Base-by-base conservation (phyloP, 2,888 invertebrate genomes). In the Tetheella fluctuosa region DNA sequence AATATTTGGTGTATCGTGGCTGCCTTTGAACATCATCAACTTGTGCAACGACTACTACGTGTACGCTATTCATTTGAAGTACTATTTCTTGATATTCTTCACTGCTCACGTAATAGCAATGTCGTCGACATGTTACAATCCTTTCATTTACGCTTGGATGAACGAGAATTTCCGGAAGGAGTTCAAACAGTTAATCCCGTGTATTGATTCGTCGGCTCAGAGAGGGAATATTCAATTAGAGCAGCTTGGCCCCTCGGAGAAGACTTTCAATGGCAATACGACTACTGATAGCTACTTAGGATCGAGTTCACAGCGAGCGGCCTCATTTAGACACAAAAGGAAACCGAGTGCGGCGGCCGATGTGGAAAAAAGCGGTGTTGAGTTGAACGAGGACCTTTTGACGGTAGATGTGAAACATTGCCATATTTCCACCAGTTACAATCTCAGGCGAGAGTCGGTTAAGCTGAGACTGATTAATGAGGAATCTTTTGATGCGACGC, bases 101-200 rank as follows among this genome's bases (percentile, higher is more conserved):
- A 93, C 97, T 62, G 96, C 97, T 1, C 99, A 99, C 84, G 95
- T 97, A 25, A 94, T 98, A 64, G 99, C 99, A 28, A 98, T 99
- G 97, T 97, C 98, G 60, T 98, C 98, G 57, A 98, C 98, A 0
- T 98, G 98, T 85, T 99, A 99, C 94, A 99, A 99, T 86, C 98
- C 98, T 0, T 98, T 99, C 82, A 95, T 99, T 53, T 99, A 99
- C 86, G 98, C 98, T 23, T 99, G 98, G 98, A 96, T 99, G 93
- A 99, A 99, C 88, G 98, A 98, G 75, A 97, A 97, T 85, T 99
- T 99, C 81, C 95, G 98, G 57, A 98, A 98, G 84, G 98, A 98
- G 85, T 98, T 98, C 85, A 97, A 96, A 81, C 95, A 96, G 84
- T 94, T 97, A 61, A 90, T 95, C 70, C 95, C 95, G 8, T 95